These are phyloP conservation scores for Drosophila mayri DNA, from an alignment of 1,140 invertebrate genomes.

Conservation along the genomic window DNA sequence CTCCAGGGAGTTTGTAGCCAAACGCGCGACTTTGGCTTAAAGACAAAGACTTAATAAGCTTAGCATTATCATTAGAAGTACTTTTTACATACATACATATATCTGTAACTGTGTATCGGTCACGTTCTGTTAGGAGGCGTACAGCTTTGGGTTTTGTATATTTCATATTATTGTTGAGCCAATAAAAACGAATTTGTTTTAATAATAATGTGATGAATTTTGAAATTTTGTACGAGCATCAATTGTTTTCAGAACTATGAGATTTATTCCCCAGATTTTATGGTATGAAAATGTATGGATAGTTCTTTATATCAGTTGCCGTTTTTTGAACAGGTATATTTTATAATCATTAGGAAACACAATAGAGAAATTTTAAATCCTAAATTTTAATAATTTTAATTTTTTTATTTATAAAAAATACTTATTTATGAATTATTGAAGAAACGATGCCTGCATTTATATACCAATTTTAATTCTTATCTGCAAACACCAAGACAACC, in stretches of 20 bases:
- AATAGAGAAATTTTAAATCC: too few species aligned
- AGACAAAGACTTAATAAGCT: slow-evolving; percentile 56
- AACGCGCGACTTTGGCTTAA: slow-evolving; percentile 78
- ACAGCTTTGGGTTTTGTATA: slow-evolving; percentile 37
- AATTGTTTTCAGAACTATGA: too few species aligned
- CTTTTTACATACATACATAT: slow-evolving; percentile 5
- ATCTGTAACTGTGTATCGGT: slow-evolving; percentile 9
- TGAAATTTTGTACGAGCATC: too few species aligned
- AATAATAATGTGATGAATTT: background rate
- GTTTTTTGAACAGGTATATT: too few species aligned
- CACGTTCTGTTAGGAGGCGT: slow-evolving; percentile 14
- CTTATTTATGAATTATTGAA: background rate
- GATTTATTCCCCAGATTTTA: background rate
- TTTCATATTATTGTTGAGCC: slow-evolving; percentile 50
- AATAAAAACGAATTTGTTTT: slow-evolving; percentile 64
- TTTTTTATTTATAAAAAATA: background rate
- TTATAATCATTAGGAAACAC: too few species aligned
- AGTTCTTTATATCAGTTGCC: background rate
- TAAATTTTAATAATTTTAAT: background rate
- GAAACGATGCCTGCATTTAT: background rate
- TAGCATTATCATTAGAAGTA: slow-evolving; percentile 35
- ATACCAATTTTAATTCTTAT: slow-evolving; percentile 7
- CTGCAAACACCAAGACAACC: slow-evolving; percentile 4
- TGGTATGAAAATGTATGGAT: background rate
- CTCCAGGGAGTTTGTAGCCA: slow-evolving; percentile 78